Percentiles rank a stretch among this genome's conserved stretches.
Evolutionary conservation across 2,113 vertebrate species (phyloP).

Genomic region (Echinops telfairi): DNA sequence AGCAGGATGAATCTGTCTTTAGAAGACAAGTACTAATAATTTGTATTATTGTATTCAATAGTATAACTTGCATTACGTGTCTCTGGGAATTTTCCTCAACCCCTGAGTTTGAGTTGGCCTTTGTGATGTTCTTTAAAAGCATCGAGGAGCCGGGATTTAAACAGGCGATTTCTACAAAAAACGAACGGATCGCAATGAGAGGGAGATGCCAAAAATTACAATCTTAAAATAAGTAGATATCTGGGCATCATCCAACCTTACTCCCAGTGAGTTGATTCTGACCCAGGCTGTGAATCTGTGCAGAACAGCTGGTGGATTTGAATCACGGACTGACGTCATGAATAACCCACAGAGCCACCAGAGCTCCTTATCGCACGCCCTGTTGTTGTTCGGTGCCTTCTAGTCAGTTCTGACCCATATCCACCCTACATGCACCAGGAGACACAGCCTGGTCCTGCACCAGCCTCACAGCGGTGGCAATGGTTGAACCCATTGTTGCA

Average conservation of each 20-base stretch:
- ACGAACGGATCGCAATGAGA: conserved; percentile 83
- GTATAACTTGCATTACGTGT: conserved; percentile 85
- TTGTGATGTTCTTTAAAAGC: conserved; percentile 79
- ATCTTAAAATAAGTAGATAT: conserved; percentile 82
- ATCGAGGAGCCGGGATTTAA: conserved; percentile 79
- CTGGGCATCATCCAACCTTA: neutral
- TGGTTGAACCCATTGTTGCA: too few species aligned
- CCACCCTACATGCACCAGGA: too few species aligned
- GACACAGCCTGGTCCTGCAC: too few species aligned
- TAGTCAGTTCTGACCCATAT: too few species aligned
- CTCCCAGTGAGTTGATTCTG: too few species aligned
- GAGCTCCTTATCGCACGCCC: too few species aligned
- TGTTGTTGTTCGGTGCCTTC: too few species aligned
- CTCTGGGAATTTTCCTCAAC: conserved; percentile 77
- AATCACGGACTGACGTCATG: too few species aligned
- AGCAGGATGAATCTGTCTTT: conserved; percentile 86
- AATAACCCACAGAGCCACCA: too few species aligned
- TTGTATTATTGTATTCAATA: conserved; percentile 88
- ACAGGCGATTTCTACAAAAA: conserved; percentile 83
- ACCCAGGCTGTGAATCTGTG: too few species aligned
- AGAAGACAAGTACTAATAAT: conserved; percentile 87
- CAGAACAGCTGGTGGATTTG: too few species aligned
- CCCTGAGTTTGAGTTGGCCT: conserved; percentile 80
- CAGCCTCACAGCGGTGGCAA: too few species aligned
- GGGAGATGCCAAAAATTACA: conserved; percentile 80